A percentile compares a stretch with the other conserved stretches of the same genome.
Conservation (phyloP, 2,888 invertebrate species). For the Cryptosula pallasiana region DNA sequence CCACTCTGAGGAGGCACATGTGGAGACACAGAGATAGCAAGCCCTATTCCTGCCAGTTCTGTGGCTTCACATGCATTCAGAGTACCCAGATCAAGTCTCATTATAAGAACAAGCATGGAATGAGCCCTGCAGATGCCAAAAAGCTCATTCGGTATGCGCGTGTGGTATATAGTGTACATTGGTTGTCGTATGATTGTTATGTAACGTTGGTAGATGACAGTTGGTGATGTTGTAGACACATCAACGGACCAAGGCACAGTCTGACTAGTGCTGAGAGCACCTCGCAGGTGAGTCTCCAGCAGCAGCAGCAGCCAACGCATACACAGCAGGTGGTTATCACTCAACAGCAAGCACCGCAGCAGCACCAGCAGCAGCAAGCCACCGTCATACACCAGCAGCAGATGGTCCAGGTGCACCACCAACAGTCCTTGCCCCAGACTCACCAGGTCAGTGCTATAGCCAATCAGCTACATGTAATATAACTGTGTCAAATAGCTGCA, state of each 20-base stretch:
- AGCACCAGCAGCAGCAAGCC: slow-evolving; percentile 21
- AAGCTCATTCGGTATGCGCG: slow-evolving; percentile 15
- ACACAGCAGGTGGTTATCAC: slow-evolving; percentile 17
- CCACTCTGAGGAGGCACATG: slow-evolving; percentile 12
- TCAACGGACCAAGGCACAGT: slow-evolving; percentile 13
- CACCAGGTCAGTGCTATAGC: slow-evolving; percentile 5
- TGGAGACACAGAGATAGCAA: slow-evolving; percentile 22
- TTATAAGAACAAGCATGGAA: slow-evolving; percentile 22
- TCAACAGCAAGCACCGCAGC: background rate
- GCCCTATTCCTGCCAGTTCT: slow-evolving; percentile 21
- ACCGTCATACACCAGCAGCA: slow-evolving; percentile 20
- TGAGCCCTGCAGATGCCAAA: slow-evolving; percentile 20
- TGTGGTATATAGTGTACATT: too few species aligned
- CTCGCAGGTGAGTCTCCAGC: background rate
- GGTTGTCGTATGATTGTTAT: too few species aligned
- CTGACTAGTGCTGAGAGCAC: background rate
- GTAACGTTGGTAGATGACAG: too few species aligned
- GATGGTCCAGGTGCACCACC: slow-evolving; percentile 22
- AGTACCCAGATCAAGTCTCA: slow-evolving; percentile 21
- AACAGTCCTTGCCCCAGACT: background rate
- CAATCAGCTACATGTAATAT: too few species aligned
- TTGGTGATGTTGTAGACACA: slow-evolving; percentile 13
- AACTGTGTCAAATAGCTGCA: too few species aligned
- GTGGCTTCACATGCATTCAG: slow-evolving; percentile 20
- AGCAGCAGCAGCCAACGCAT: slow-evolving; percentile 17